A percentile compares a stretch with the other conserved stretches of the same genome.
phyloP scores from a whole-genome alignment of 2,113 vertebrate genomes.

The Boulengerochromis microlepis region DNA sequence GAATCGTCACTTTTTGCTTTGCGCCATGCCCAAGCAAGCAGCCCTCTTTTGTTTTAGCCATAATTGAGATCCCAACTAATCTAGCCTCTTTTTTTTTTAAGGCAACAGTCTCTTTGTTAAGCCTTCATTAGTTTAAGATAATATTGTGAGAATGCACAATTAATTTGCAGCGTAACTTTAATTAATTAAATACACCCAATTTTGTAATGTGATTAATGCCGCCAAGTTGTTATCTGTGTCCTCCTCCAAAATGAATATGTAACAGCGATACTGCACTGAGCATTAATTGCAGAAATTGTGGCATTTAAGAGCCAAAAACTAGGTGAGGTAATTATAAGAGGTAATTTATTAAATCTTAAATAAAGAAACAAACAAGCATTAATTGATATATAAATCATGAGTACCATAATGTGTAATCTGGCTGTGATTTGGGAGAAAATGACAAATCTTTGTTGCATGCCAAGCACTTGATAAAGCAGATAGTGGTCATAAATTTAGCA shows the following conservation, averaged over 20 bases:
- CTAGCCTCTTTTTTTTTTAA: constrained; percentile 30
- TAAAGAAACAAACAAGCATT: constrained; percentile 93
- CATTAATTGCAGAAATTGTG: constrained; percentile 76
- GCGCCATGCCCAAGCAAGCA: constrained; percentile 56
- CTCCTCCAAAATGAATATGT: constrained; percentile 80
- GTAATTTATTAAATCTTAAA: constrained; percentile 83
- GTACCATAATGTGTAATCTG: constrained; percentile 80
- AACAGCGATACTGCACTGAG: constrained; percentile 72
- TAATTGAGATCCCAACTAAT: constrained; percentile 79
- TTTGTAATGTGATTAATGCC: constrained; percentile 88
- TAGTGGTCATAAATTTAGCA: constrained; percentile 95
- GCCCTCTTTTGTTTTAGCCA: constrained; percentile 76
- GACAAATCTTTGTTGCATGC: constrained; percentile 89
- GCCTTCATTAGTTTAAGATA: constrained; percentile 77
- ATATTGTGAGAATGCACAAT: constrained; percentile 77
- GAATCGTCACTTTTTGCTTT: constrained; percentile 69
- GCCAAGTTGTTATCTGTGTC: constrained; percentile 81
- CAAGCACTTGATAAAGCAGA: constrained; percentile 86
- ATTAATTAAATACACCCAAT: constrained; percentile 74
- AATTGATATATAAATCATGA: constrained; percentile 96
- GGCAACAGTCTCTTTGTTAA: constrained; percentile 68
- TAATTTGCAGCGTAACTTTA: constrained; percentile 74
- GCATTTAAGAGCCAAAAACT: constrained; percentile 63
- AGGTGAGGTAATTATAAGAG: constrained; percentile 81
- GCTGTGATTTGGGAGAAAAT: constrained; percentile 78